Evolutionary conservation across 2,888 invertebrate species (phyloP), one percentile per base, ranked within the genome.

Genomic region (Dione juno): DNA sequence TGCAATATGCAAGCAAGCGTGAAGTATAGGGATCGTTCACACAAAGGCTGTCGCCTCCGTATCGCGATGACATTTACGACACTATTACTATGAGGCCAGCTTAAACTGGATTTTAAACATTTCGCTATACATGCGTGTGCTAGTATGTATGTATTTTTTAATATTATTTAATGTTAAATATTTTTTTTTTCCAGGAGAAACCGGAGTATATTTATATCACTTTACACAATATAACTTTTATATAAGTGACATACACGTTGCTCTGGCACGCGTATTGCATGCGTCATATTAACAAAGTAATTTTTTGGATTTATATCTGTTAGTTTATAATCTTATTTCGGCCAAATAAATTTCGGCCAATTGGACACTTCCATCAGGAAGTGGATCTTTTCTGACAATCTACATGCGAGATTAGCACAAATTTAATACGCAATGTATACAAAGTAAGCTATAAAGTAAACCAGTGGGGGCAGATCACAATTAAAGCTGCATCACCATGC

Each of bases 1-100:
- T 28, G 41, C 59, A 43, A 61, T 45, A n/a, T 28, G 59, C 59
- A 41, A 43, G 43, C 59, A n/a, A 10, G 43, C 59, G 41, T 61
- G 59, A 45, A 61, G 59, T 43, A 61, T 28, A 43, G n/a, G 43
- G 59, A 61, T 61, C 59, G 59, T 16, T 40, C 59, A n/a, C 43
- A 43, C 59, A 61, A 43, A 43, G 59, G 28, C 21, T 43, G 57
- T 28, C 43, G 59, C 21, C 59, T 43, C 37, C 0, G 43, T 59
- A 59, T 14, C 59, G 41, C 59, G 43, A 43, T n/a, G 41, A 43
- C 14, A 21, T n/a, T 43, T 41, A 59, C 43, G 43, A 59, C 21
- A 9, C 43, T 14, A 59, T 43, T 41, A 58, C 57, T 37, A 37
- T 58, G n/a, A n/a, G 8, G 9, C 53, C 13, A 8, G 35, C 14